Evolutionary conservation across 2,888 invertebrate genomes (phyloP), one percentile per base, ranked within the genome.

Genomic region (Carcina quercana): DNA sequence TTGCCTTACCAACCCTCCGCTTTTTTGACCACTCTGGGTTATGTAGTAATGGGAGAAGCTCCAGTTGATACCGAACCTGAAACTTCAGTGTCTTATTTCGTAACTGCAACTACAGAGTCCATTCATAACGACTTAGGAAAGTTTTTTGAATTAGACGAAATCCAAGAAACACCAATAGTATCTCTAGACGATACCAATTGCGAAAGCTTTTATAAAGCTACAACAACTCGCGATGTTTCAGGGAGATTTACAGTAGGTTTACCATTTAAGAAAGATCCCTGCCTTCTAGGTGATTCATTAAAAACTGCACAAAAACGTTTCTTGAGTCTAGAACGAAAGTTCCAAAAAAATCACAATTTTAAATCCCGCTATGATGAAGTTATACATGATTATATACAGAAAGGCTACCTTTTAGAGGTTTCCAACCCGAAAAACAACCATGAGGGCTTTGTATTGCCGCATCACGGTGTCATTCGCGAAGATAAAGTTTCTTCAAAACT

Each of bases 151-250:
- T 26, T 34, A 21, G 34, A 34, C 8, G 34, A 35, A 20, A n/a
- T 32, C 3, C 25, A 25, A 2, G 5, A 2, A 5, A 17, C 2
- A 10, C 8, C 14, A 2, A 13, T 15, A 25, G 13, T 34, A 6
- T 32, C 32, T 33, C 34, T 32, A 12, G 38, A 34, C 24, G 34
- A 38, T 8, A 25, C 25, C 10, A 26, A 32, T 7, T 38, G 35
- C 13, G 38, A 35, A 15, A 25, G 19, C 12, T 5, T 20, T 3
- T 34, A 15, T 10, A 5, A 7, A 2, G 11, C 34, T 5, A 21
- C 32, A 3, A 28, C 33, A 2, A 8, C 30, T 2, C 24, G 32
- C 6, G 25, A 24, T 15, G 15, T 13, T 3, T 12, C 13, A 11
- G 35, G 32, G 5, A 14, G 32, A 8, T 37, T 30, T 25, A 19